Conservation (phyloP, 1,140 invertebrate species). For the Metopolophium dirhodum region DNA sequence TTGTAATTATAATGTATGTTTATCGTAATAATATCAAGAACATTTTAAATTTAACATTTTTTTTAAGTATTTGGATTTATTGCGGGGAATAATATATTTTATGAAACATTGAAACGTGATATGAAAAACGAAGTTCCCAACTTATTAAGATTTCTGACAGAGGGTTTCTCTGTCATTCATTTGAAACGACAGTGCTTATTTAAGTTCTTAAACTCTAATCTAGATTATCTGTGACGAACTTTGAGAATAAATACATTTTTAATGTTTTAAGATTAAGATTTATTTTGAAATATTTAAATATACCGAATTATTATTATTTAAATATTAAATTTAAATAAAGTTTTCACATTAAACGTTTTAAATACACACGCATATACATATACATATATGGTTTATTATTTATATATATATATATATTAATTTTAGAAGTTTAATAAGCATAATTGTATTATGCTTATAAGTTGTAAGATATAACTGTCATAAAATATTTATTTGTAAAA, state of each 20-base stretch:
- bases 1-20: neutral
- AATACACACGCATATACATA: neutral
- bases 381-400: neutral
- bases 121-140: neutral
- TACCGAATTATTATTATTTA: neutral
- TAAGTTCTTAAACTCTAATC: neutral
- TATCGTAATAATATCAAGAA: neutral
- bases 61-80: neutral
- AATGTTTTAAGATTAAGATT: neutral
- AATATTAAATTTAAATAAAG: neutral
- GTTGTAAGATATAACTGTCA: neutral
- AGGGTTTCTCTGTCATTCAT: neutral
- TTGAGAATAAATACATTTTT: slow-evolving; percentile 10
- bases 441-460: neutral
- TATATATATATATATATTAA: neutral
- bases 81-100: neutral
- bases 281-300: neutral
- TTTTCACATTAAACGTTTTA: neutral
- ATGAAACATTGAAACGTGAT: neutral
- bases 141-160: neutral
- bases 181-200: neutral
- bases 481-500: neutral
- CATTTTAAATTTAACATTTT: neutral
- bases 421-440: neutral
- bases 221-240: neutral